These are phyloP conservation scores for Symphodus melops DNA, from an alignment of 2,113 vertebrate genomes.

Conservation along the genomic window DNA sequence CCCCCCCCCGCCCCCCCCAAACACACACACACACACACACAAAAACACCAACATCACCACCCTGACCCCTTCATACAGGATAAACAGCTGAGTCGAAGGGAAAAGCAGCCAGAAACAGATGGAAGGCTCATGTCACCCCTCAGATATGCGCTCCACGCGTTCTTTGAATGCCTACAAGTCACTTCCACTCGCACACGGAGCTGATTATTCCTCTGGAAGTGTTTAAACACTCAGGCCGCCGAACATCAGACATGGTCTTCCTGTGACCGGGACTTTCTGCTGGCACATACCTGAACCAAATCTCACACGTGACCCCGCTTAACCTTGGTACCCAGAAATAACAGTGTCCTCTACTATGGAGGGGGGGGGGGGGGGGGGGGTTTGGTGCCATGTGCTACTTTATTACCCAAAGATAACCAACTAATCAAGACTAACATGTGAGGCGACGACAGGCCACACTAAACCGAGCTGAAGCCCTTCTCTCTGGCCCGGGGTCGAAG, in stretches of 20 bases:
- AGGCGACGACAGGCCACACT: slow-evolving; percentile 71
- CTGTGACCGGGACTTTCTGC: slow-evolving; percentile 13
- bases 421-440: slow-evolving; percentile 24
- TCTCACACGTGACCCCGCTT: slow-evolving; percentile 11
- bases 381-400: slow-evolving; percentile 21
- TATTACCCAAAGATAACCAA: slow-evolving; percentile 67
- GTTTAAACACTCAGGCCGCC: not conserved
- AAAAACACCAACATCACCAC: not conserved
- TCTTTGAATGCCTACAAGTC: slow-evolving; percentile 11
- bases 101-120: slow-evolving; percentile 17
- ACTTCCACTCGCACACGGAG: slow-evolving; percentile 22
- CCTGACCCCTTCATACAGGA: not conserved
- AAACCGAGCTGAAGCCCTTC: slow-evolving; percentile 45
- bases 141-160: too few relatives aligned
- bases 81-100: slow-evolving; percentile 50
- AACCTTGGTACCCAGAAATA: slow-evolving; percentile 71
- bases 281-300: slow-evolving; percentile 23
- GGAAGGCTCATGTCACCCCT: slow-evolving; percentile 22
- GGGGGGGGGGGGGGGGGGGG: slow-evolving; percentile 3
- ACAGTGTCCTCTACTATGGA: slow-evolving; percentile 28
- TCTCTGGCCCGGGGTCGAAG: slow-evolving; percentile 14
- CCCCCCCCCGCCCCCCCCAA: too few relatives aligned
- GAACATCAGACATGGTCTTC: not conserved
- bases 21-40: too few relatives aligned
- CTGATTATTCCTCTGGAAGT: not conserved